Percentiles rank a stretch among this genome's conserved stretches.
Conservation (phyloP, 2,888 invertebrate genomes). For the Heliconius ethilla region DNA sequence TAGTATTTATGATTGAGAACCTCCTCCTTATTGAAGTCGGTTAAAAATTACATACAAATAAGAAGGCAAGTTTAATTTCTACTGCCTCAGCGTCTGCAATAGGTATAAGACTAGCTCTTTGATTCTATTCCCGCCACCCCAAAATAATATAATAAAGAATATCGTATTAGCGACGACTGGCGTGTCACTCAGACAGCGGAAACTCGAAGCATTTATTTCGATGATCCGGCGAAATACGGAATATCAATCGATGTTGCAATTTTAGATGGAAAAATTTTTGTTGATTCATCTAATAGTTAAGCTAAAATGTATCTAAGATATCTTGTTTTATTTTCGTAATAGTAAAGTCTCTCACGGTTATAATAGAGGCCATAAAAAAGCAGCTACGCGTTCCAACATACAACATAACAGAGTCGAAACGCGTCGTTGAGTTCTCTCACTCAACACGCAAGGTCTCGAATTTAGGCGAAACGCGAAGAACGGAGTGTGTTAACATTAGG, state of each 20-base stretch:
- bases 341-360: too few relatives aligned
- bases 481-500: not conserved
- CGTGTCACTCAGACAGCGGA: constrained; percentile 15
- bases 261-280: not conserved
- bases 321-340: too few relatives aligned
- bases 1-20: too few relatives aligned
- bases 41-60: not conserved
- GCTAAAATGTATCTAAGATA: too few relatives aligned
- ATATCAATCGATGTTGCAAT: constrained; percentile 14
- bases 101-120: constrained; percentile 5
- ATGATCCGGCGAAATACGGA: constrained; percentile 15
- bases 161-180: constrained; percentile 14
- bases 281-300: constrained; percentile 6
- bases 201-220: constrained; percentile 14
- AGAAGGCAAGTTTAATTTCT: not conserved
- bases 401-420: not conserved
- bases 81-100: constrained; percentile 16
- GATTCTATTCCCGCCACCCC: constrained; percentile 2
- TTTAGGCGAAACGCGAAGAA: not conserved
- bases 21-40: not conserved
- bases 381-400: too few relatives aligned
- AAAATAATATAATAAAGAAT: constrained; percentile 16
- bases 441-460: not conserved
- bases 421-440: not conserved
- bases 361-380: not conserved